Evolutionary conservation across 37 sponge, comb jelly and placozoan species (phyloP), one percentile per base, ranked within the genome.

Genomic region (Bolinopsis microptera): DNA sequence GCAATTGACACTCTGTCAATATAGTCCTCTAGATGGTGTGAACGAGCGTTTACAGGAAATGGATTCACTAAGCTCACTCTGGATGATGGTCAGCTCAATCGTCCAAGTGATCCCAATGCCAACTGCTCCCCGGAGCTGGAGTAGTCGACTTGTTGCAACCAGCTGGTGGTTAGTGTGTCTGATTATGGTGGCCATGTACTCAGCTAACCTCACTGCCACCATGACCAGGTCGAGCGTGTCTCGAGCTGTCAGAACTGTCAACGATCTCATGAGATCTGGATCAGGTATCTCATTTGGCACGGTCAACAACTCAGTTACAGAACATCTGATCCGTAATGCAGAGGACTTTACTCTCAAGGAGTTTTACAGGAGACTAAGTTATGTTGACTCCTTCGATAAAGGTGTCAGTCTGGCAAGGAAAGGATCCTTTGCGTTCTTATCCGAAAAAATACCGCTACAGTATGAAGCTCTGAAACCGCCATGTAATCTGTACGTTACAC

Each of bases 61-160:
- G 75, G 75, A 72, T 72, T 3, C 31, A 5, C 75, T 72, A 2
- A n/a, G 18, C 31, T 3, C 31, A 5, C 31, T n/a, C n/a, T 72
- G 75, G 75, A n/a, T 72, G 75, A 30, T 72, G 27, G 31, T 21
- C 13, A 30, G 75, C 75, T 72, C 75, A n/a, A n/a, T 72, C 75
- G 31, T 72, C n/a, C 75, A 72, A 24, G 75, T 72, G n/a, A 72
- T 72, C 5, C 75, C 75, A 2, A 21, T 72, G 75, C 75, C 75
- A 21, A 28, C 3, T 21, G n/a, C 75, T 23, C 75, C 75, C 3
- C 75, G 75, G n/a, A 72, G 75, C 25, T n/a, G 31, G 31, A 72
- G 75, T 21, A 72, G 75, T 24, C 75, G 75, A 3, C 75, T 72
- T 72, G 75, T 72, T n/a, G 75, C 75, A 72, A 72, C 75, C 75